Evolutionary conservation across 2,888 invertebrate species (phyloP).

Genomic region (Parelbella ahira): DNA sequence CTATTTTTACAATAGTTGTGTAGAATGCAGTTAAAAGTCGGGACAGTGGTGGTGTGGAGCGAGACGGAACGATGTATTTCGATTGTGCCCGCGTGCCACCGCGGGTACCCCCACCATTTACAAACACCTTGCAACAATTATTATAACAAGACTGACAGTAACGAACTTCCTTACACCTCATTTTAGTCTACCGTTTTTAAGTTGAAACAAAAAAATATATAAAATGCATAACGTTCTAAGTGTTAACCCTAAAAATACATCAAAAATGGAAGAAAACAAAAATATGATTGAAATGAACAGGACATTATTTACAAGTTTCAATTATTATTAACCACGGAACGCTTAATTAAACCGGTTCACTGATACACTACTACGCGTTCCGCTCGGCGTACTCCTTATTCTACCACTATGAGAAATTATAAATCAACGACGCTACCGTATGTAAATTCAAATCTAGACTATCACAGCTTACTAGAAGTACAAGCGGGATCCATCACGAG

Average conservation of each 20-base stretch:
- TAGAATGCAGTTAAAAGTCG: conserved; percentile 22
- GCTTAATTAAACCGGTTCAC: conserved; percentile 52
- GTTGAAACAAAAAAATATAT: conserved; percentile 69
- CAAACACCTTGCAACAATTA: conserved; percentile 55
- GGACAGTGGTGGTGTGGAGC: conserved; percentile 23
- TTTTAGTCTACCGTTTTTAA: conserved; percentile 48
- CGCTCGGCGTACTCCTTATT: conserved; percentile 48
- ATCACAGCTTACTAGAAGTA: conserved; percentile 74
- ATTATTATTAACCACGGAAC: conserved; percentile 63
- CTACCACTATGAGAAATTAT: conserved; percentile 55
- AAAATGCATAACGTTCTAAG: conserved; percentile 69
- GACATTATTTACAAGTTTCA: conserved; percentile 67
- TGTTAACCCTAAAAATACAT: conserved; percentile 72
- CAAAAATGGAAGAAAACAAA: conserved; percentile 75
- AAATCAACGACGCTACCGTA: conserved; percentile 42
- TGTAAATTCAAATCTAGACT: conserved; percentile 68
- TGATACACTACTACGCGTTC: conserved; percentile 48
- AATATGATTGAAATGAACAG: conserved; percentile 64
- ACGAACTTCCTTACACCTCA: conserved; percentile 60
- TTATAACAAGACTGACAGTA: conserved; percentile 60
- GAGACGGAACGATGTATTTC: conserved; percentile 28
- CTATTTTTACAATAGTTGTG: conserved; percentile 27
- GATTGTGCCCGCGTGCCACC: conserved; percentile 25
- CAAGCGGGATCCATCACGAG: conserved; percentile 39
- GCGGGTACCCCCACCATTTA: conserved; percentile 41